Evolutionary conservation across 2,797 vertebrate genomes (phyloP).

Genomic region (Dromococcyx pavoninus): DNA sequence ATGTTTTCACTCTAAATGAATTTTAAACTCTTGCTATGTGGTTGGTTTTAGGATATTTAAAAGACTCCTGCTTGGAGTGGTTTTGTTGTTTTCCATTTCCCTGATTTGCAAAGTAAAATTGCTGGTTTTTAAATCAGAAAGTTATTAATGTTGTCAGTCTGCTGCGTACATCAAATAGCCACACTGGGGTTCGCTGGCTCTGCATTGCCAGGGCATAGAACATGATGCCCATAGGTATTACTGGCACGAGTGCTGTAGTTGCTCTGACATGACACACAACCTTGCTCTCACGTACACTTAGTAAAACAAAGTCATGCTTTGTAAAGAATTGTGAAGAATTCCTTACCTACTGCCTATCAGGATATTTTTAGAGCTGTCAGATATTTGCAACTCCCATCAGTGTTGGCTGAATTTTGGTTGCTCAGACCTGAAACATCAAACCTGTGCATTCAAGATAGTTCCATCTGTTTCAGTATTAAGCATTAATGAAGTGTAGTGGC

Average conservation of each 20-base stretch:
- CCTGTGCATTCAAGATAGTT: not conserved
- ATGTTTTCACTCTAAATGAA: not conserved
- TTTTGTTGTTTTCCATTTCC: not conserved
- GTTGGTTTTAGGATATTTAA: not conserved
- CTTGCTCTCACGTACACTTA: not conserved
- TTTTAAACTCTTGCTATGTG: not conserved
- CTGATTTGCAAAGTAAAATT: not conserved
- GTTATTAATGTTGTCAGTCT: not conserved
- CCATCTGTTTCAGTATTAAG: not conserved
- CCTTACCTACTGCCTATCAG: not conserved
- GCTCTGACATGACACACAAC: not conserved
- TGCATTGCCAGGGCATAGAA: not conserved
- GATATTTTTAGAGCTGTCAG: not conserved
- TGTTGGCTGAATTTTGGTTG: not conserved
- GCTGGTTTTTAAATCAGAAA: not conserved
- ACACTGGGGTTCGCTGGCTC: not conserved
- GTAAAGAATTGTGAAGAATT: not conserved
- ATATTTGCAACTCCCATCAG: not conserved
- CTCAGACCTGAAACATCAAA: not conserved
- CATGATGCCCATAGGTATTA: not conserved
- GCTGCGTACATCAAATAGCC: not conserved
- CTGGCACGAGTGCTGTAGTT: not conserved
- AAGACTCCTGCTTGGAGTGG: not conserved
- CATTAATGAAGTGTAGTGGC: not conserved
- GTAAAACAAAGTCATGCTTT: not conserved